Conservation (phyloP, 92 coral and sea anemone species). For the Porites rus region DNA sequence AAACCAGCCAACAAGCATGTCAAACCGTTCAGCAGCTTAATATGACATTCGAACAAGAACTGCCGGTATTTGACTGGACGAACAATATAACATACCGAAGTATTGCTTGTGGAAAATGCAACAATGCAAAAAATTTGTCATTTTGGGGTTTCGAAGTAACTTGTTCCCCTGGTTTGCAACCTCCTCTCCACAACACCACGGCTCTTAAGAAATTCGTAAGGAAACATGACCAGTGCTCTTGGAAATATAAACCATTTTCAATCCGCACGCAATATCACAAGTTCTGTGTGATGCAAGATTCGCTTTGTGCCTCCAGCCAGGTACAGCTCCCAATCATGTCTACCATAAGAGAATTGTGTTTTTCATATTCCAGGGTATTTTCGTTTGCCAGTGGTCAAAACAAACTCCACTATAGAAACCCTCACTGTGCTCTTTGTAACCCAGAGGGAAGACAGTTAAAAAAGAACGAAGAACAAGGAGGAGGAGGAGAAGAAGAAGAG, state of each 20-base stretch:
- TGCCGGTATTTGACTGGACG: not conserved
- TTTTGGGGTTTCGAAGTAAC: not conserved
- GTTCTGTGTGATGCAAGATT: conserved; percentile 23
- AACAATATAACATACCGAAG: conserved; percentile 23
- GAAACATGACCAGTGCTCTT: not conserved
- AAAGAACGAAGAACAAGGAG: not conserved
- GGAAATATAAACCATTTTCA: conserved; percentile 13
- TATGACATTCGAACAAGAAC: conserved; percentile 7
- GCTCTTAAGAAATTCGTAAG: not conserved
- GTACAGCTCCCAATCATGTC: not conserved
- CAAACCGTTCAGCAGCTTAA: not conserved
- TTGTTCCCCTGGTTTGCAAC: not conserved
- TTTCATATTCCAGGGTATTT: conserved; percentile 14
- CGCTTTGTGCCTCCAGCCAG: not conserved
- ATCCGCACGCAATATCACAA: not conserved
- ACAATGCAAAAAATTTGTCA: not conserved
- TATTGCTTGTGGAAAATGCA: conserved; percentile 9
- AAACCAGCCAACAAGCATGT: not conserved
- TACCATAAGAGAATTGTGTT: conserved; percentile 10
- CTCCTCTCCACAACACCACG: not conserved
- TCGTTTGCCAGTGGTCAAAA: too few relatives aligned
- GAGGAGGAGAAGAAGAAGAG: too few relatives aligned
- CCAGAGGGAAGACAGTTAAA: not conserved
- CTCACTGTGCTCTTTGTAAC: conserved; percentile 45
- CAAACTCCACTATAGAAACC: conserved; percentile 1